A percentile compares a stretch with the other conserved stretches of the same genome.
Conservation (phyloP, 2,888 invertebrate genomes). For the Neuroscelio doddi region DNA sequence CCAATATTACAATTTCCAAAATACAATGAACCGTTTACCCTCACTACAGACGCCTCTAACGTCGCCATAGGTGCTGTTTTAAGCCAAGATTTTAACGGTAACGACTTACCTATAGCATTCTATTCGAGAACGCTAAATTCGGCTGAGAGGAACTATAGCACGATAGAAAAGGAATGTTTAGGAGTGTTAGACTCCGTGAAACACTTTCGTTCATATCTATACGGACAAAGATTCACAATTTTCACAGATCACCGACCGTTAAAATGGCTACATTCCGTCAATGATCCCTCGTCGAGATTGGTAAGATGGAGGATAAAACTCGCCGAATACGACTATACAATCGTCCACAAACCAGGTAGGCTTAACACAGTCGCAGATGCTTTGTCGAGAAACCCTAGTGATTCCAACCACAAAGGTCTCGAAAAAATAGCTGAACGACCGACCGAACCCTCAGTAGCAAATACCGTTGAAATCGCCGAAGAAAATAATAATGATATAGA, state of each 20-base stretch:
- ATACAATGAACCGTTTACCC: too few species aligned
- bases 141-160: conserved; percentile 36
- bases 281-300: conserved; percentile 10
- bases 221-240: conserved; percentile 19
- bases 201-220: conserved; percentile 33
- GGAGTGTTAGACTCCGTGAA: conserved; percentile 23
- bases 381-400: conserved; percentile 20
- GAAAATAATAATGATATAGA: too few species aligned
- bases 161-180: conserved; percentile 39
- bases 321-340: conserved; percentile 17
- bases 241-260: conserved; percentile 29
- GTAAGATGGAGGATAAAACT: conserved; percentile 16
- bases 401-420: too few species aligned
- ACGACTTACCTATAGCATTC: conserved; percentile 39
- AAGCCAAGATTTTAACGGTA: conserved; percentile 27
- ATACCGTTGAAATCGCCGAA: too few species aligned
- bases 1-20: too few species aligned
- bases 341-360: conserved; percentile 14
- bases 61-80: conserved; percentile 34
- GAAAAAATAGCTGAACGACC: too few species aligned
- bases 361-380: conserved; percentile 24
- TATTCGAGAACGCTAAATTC: conserved; percentile 20
- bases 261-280: conserved; percentile 17
- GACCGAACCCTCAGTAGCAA: too few species aligned
- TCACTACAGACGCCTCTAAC: conserved; percentile 38